phyloP scores from a whole-genome alignment of 2,888 invertebrate genomes.

The Conistra vaccinii region DNA sequence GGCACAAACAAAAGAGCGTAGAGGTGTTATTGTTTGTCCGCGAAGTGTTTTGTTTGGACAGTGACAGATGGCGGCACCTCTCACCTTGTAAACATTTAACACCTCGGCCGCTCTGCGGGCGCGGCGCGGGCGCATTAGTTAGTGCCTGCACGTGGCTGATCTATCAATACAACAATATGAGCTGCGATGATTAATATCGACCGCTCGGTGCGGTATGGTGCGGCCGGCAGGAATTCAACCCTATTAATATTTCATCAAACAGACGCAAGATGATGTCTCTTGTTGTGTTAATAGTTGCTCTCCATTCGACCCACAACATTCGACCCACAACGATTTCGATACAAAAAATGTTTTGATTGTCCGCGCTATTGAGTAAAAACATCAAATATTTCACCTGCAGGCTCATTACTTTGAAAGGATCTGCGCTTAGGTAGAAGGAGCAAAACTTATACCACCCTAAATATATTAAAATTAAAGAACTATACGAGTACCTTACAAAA shows the following conservation, averaged over 20 bases:
- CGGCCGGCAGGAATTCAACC: slow-evolving; percentile 78
- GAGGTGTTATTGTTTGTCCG: slow-evolving; percentile 66
- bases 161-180: slow-evolving; percentile 74
- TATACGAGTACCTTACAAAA: background rate
- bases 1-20: slow-evolving; percentile 60
- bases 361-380: slow-evolving; percentile 73
- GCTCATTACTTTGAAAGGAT: slow-evolving; percentile 2
- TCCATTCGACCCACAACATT: slow-evolving; percentile 66
- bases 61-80: slow-evolving; percentile 79
- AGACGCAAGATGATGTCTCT: slow-evolving; percentile 73
- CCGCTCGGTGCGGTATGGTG: slow-evolving; percentile 52
- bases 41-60: slow-evolving; percentile 77
- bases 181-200: slow-evolving; percentile 82
- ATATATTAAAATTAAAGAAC: background rate
- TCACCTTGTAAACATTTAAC: slow-evolving; percentile 84
- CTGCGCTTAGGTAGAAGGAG: background rate
- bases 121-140: slow-evolving; percentile 67
- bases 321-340: slow-evolving; percentile 48
- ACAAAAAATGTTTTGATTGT: slow-evolving; percentile 77
- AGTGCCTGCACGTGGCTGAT: slow-evolving; percentile 60
- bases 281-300: slow-evolving; percentile 75
- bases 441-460: background rate
- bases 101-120: slow-evolving; percentile 70
- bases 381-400: slow-evolving; percentile 68
- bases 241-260: slow-evolving; percentile 87